Percentiles rank a stretch among this genome's conserved stretches.
Evolutionary conservation across 2,113 vertebrate genomes (phyloP).

Genomic region (Vulpes vulpes): DNA sequence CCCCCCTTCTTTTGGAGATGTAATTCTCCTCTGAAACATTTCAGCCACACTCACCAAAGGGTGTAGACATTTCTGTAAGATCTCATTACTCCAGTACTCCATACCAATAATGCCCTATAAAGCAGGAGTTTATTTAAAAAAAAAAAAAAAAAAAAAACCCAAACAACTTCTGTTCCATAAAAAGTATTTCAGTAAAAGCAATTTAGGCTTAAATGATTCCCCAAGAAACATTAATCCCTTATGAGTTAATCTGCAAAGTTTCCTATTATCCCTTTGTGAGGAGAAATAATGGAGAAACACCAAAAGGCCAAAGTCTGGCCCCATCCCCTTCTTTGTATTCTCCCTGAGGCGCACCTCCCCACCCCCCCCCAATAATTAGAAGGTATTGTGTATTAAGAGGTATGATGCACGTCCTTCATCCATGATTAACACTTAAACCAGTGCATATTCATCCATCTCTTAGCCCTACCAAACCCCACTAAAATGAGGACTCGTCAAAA

Average conservation of each 20-base stretch:
- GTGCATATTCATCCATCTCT: conserved; percentile 72
- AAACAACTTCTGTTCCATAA: conserved; percentile 80
- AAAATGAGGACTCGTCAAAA: conserved; percentile 66
- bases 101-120: conserved; percentile 79
- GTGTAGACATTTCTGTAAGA: conserved; percentile 78
- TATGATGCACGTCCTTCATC: conserved; percentile 62
- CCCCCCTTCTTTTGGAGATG: conserved; percentile 61
- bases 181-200: conserved; percentile 83
- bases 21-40: conserved; percentile 71
- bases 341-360: neutral
- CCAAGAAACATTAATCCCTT: conserved; percentile 78
- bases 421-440: conserved; percentile 66
- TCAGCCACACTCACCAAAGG: conserved; percentile 59
- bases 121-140: conserved; percentile 73
- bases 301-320: conserved; percentile 64
- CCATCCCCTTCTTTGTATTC: neutral
- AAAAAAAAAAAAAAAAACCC: conserved; percentile 67
- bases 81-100: conserved; percentile 78
- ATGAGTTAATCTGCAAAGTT: conserved; percentile 82
- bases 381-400: conserved; percentile 65
- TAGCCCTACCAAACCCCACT: conserved; percentile 66
- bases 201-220: conserved; percentile 83
- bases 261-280: conserved; percentile 73
- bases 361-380: neutral
- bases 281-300: conserved; percentile 46